Conservation (phyloP, 2,113 vertebrate genomes). For the Tonatia bakeri region DNA sequence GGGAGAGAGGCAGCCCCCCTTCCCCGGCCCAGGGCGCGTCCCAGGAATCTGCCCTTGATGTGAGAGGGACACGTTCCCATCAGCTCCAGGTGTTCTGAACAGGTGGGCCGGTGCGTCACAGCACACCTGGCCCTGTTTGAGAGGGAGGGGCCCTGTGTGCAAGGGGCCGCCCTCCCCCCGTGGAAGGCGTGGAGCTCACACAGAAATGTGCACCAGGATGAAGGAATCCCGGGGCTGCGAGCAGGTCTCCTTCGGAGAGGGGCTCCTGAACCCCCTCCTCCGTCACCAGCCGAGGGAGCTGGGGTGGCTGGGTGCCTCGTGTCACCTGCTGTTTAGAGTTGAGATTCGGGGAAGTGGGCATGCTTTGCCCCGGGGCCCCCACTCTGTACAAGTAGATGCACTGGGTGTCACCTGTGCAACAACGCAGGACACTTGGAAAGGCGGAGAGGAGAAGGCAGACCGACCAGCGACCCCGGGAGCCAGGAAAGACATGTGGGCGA, state of each 20-base stretch:
- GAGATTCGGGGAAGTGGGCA: no score
- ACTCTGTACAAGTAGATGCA: background rate
- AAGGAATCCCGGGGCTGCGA: background rate
- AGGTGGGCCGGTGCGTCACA: background rate
- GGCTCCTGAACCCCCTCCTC: background rate
- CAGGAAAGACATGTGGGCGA: accelerated
- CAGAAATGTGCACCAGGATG: background rate
- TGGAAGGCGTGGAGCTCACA: no score
- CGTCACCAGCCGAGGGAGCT: background rate
- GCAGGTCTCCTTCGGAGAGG: background rate
- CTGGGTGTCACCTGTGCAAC: no score
- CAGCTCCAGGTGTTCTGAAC: background rate
- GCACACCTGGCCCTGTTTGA: no score
- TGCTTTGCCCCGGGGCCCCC: no score
- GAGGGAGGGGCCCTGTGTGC: no score
- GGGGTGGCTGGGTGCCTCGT: background rate
- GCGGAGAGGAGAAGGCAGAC: no score
- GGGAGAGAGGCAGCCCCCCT: no score
- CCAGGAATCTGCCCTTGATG: background rate
- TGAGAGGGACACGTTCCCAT: background rate
- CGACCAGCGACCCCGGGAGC: background rate
- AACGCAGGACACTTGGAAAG: background rate
- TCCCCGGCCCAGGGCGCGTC: no score
- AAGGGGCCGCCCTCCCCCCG: no score
- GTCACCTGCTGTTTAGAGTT: background rate